Evolutionary conservation across 2,113 vertebrate species (phyloP).

Genomic region (Bos javanicus): DNA sequence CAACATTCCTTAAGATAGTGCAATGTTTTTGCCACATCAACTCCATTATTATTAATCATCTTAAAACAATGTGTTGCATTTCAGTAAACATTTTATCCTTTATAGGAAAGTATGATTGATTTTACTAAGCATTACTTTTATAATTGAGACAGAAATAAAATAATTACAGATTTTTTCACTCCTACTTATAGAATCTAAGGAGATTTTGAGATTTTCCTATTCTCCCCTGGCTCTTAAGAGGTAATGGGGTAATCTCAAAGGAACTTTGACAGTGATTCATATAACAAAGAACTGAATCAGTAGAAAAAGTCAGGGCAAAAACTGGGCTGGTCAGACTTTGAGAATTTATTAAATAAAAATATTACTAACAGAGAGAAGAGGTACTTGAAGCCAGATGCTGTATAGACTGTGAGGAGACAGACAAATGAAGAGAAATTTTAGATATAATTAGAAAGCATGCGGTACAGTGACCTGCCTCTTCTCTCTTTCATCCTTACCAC

Average conservation of each 20-base stretch:
- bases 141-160: background rate
- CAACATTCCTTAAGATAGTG: background rate
- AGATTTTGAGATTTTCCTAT: background rate
- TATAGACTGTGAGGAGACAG: background rate
- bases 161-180: background rate
- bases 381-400: background rate
- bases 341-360: background rate
- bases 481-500: background rate
- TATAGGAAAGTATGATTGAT: background rate
- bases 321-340: background rate
- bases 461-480: background rate
- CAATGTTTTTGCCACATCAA: background rate
- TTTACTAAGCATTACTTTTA: background rate
- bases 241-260: background rate
- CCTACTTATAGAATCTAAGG: background rate
- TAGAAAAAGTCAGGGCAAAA: background rate
- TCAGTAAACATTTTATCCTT: background rate
- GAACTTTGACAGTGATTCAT: background rate
- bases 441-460: background rate
- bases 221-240: background rate
- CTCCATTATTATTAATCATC: background rate
- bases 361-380: background rate
- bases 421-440: background rate
- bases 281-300: background rate
- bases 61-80: background rate